Percentiles rank a stretch among this genome's conserved stretches.
Conservation (phyloP, 2,888 invertebrate genomes). For the Xestia ashworthii region DNA sequence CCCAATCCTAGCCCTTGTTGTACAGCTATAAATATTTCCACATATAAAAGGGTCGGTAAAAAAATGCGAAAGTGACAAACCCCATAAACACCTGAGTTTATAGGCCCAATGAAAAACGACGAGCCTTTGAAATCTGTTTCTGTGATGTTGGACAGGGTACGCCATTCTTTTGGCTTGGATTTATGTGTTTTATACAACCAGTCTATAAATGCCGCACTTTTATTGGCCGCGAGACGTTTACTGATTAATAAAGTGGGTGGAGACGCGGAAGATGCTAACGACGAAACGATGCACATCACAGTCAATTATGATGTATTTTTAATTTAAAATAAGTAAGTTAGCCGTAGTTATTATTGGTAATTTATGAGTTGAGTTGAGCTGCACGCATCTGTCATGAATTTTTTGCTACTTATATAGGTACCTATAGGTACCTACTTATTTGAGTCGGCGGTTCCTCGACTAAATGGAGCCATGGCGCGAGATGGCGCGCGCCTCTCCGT, state of each 20-base stretch:
- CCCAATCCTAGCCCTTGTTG: constrained; percentile 45
- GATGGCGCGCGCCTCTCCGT: too few species aligned
- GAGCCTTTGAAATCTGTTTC: constrained; percentile 86
- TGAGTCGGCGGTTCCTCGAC: too few species aligned
- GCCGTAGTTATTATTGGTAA: constrained; percentile 38
- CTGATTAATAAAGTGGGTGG: constrained; percentile 89
- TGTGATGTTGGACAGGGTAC: constrained; percentile 85
- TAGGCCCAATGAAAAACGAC: constrained; percentile 85
- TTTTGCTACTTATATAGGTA: not conserved
- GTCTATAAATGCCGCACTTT: constrained; percentile 88
- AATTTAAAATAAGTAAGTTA: constrained; percentile 47
- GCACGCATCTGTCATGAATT: constrained; percentile 7
- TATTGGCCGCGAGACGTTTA: constrained; percentile 88
- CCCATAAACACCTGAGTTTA: constrained; percentile 88
- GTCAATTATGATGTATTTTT: constrained; percentile 64
- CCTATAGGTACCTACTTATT: too few species aligned
- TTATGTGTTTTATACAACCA: constrained; percentile 86
- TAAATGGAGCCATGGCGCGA: too few species aligned
- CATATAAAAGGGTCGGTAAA: constrained; percentile 67
- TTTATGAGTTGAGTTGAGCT: constrained; percentile 13
- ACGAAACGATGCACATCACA: constrained; percentile 72
- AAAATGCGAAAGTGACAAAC: constrained; percentile 80
- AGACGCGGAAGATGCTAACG: constrained; percentile 86
- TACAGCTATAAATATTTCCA: constrained; percentile 64
- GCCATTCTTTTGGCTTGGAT: constrained; percentile 85